A percentile compares a stretch with the other conserved stretches of the same genome.
These are phyloP conservation scores for Perca flavescens DNA, from an alignment of 2,113 vertebrate genomes.

Conservation along the genomic window DNA sequence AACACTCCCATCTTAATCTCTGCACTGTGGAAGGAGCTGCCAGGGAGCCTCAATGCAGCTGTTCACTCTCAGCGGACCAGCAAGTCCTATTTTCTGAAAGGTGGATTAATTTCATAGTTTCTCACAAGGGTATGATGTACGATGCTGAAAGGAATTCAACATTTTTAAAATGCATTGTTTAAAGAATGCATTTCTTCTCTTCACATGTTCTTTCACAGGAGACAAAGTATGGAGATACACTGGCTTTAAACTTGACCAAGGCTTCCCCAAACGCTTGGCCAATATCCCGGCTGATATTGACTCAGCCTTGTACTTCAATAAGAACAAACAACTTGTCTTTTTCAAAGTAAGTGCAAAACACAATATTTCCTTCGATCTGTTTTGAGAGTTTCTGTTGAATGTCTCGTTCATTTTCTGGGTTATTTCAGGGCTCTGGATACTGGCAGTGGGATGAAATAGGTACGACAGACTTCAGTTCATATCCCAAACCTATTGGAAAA, in stretches of 20 bases:
- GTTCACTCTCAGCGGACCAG: constrained; percentile 88
- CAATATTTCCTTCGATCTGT: not conserved
- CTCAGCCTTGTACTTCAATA: constrained; percentile 85
- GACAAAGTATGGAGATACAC: constrained; percentile 87
- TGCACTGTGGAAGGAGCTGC: constrained; percentile 87
- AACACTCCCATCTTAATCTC: constrained; percentile 80
- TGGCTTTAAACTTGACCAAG: constrained; percentile 83
- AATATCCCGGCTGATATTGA: constrained; percentile 84
- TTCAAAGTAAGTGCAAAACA: constrained; percentile 84
- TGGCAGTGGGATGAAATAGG: constrained; percentile 89
- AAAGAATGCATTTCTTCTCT: not conserved
- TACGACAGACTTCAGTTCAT: constrained; percentile 73
- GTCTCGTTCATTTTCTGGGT: not conserved
- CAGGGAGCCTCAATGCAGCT: constrained; percentile 86
- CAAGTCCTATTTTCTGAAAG: constrained; percentile 89
- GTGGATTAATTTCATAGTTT: constrained; percentile 62
- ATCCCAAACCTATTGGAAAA: constrained; percentile 81
- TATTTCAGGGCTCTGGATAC: constrained; percentile 78
- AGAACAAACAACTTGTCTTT: constrained; percentile 85
- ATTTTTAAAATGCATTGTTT: not conserved
- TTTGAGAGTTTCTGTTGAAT: not conserved
- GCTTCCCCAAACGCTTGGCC: constrained; percentile 85
- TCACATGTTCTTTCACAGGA: constrained; percentile 65
- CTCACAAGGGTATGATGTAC: not conserved
- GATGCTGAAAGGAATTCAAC: not conserved